These are phyloP conservation scores for Eudyptes chrysolophus DNA, from an alignment of 2,113 vertebrate species.

Conservation along the genomic window DNA sequence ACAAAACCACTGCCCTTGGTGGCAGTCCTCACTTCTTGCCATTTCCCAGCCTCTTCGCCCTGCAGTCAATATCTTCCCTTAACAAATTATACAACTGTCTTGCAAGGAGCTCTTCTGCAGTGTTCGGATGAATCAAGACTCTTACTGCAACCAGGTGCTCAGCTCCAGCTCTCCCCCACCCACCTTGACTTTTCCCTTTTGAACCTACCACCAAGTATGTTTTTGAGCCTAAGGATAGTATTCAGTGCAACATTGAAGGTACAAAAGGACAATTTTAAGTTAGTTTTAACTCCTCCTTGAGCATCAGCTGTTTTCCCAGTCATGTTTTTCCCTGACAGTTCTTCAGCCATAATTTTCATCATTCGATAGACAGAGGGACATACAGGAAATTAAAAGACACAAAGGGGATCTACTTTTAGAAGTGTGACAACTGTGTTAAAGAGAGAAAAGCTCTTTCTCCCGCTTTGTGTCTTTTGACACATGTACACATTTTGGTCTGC, in stretches of 20 bases:
- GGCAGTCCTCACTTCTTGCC: background rate
- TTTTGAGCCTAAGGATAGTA: background rate
- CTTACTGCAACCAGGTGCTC: background rate
- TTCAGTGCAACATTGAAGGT: background rate
- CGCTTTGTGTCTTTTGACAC: background rate
- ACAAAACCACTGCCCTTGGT: background rate
- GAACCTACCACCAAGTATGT: background rate
- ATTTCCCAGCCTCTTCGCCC: background rate
- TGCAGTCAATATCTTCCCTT: background rate
- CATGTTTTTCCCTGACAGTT: background rate
- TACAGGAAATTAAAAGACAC: background rate
- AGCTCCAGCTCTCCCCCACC: background rate
- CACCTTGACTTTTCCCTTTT: background rate
- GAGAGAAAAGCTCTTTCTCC: background rate
- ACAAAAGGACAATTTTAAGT: background rate
- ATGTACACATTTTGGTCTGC: background rate
- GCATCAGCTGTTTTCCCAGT: background rate
- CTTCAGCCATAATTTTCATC: background rate
- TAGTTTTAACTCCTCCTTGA: background rate
- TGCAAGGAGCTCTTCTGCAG: background rate
- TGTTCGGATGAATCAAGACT: background rate
- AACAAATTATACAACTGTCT: background rate
- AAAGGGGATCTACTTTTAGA: background rate
- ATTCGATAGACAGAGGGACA: background rate
- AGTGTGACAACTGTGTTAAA: background rate